Evolutionary conservation across 2,888 invertebrate species (phyloP), one percentile per base, ranked within the genome.

Genomic region (Stenoptilia bipunctidactyla): DNA sequence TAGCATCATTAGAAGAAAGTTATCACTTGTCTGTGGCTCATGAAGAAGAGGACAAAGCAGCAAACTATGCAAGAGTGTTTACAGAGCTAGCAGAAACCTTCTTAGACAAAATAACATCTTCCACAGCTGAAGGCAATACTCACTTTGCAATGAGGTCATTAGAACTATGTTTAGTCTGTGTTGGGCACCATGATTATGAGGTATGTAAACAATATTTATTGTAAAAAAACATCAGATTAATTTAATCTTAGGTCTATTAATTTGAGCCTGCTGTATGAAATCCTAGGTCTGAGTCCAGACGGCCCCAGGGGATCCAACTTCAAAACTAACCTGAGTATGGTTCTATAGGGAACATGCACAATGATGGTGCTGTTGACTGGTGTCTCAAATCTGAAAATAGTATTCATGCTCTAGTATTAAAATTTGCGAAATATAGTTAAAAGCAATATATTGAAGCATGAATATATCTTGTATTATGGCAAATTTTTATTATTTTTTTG

Each of bases 111-210:
- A 93, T 98, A 56, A 86, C 96, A 6, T 84, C 87, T 33, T 87
- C 88, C 41, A 83, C 85, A 34, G 85, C 86, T 9, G 86, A 87
- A 48, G 86, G 87, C 6, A 68, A 74, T 43, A 85, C 87, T 13
- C 92, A 94, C 70, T 93, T 91, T 74, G 90, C 92, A 0, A 83
- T 96, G 46, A 90, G 92, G 64, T 90, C 94, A 2, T 82, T 99
- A 45, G 97, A 98, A 65, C 83, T 97, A 50, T 91, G 97, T 8
- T 83, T 98, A 36, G 90, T 92, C 27, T 97, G 98, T 74, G 94
- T 96, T 8, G 96, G 96, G 0, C 97, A 98, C 83, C 97, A 97
- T 73, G 97, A 98, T 69, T 98, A 97, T 79, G 97, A 98, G 88
- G 96, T 80, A 57, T 60, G 50, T 39, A 37, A 40, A n/a, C n/a